Conservation (phyloP, 2,888 invertebrate species). For the Eilema sororculum region DNA sequence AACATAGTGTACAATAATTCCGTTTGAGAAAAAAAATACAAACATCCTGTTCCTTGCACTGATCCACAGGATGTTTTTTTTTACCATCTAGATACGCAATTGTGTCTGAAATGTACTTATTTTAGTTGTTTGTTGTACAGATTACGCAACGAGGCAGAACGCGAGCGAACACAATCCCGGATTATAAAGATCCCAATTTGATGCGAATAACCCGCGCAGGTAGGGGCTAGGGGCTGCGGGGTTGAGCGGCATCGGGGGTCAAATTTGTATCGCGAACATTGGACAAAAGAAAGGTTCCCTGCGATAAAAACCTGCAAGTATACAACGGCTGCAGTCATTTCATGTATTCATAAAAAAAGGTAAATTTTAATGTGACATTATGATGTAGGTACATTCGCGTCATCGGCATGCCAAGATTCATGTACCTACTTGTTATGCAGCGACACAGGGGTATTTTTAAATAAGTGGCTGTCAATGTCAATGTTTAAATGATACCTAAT, state of each 20-base stretch:
- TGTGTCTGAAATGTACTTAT: conserved; percentile 10
- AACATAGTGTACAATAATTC: not conserved
- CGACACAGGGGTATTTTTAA: not conserved
- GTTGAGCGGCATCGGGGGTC: not conserved
- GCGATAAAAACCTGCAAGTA: conserved; percentile 2
- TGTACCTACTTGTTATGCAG: not conserved
- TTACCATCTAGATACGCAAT: conserved; percentile 1
- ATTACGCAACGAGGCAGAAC: conserved; percentile 7
- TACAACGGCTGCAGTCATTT: not conserved
- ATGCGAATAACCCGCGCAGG: conserved; percentile 9
- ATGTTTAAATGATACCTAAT: not conserved
- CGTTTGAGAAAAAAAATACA: not conserved
- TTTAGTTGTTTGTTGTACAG: not conserved
- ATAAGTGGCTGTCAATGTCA: not conserved
- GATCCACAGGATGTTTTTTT: not conserved
- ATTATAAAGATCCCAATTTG: conserved; percentile 14
- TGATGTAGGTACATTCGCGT: too few species aligned
- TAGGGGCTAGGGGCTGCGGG: not conserved
- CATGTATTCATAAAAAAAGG: conserved; percentile 7
- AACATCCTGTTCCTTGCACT: not conserved
- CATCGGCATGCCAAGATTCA: not conserved
- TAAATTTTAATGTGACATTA: not conserved
- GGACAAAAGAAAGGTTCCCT: conserved; percentile 5
- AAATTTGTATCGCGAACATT: not conserved
- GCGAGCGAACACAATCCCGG: conserved; percentile 6